Evolutionary conservation across 2,113 vertebrate species (phyloP).

Genomic region (Vireo altiloquus): DNA sequence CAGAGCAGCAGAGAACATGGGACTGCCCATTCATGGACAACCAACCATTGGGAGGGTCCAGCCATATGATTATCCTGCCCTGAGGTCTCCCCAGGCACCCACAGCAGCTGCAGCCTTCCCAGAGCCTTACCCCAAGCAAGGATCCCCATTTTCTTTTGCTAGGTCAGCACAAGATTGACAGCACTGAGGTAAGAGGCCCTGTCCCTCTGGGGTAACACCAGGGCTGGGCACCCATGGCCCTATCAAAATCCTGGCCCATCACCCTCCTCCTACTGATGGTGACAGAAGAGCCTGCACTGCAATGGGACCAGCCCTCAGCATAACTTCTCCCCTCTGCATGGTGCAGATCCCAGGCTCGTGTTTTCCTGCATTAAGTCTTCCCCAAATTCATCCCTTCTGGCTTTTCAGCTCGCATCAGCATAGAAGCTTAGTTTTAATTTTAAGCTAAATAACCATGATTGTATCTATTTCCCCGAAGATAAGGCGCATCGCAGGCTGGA

Average conservation of each 20-base stretch:
- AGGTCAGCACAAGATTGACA: not conserved
- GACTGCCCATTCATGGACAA: not conserved
- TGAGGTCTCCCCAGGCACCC: not conserved
- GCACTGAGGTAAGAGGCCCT: not conserved
- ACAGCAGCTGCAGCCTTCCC: not conserved
- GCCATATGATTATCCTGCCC: not conserved
- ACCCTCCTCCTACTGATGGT: not conserved
- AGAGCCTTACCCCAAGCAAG: not conserved
- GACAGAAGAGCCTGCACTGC: not conserved
- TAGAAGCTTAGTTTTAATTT: conserved; percentile 36
- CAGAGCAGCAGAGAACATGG: not conserved
- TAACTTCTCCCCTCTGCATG: not conserved
- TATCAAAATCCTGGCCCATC: not conserved
- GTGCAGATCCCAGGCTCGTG: not conserved
- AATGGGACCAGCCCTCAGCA: accelerated
- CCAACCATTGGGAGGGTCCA: not conserved
- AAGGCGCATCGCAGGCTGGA: conserved; percentile 19
- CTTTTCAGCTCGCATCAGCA: not conserved
- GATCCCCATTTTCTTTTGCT: not conserved
- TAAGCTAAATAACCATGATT: conserved; percentile 24
- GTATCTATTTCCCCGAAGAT: conserved; percentile 38
- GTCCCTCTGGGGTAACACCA: accelerated
- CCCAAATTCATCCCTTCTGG: conserved; percentile 24
- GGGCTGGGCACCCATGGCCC: not conserved
- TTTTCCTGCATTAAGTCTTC: not conserved